Base-by-base conservation (phyloP, 2,888 invertebrate species). In the Lottia scabra region DNA sequence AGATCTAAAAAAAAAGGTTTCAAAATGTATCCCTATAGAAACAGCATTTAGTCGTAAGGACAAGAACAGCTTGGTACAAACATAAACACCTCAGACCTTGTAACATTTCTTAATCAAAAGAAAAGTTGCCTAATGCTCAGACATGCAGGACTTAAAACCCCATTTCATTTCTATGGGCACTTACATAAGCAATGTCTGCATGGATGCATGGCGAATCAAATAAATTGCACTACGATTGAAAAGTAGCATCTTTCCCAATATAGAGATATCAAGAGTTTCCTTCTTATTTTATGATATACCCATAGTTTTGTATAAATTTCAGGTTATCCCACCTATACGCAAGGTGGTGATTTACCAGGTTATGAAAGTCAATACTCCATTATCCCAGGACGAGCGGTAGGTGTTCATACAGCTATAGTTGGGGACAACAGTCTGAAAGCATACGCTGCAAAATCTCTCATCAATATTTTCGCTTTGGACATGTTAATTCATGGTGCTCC, bases 341-440 rank as follows among this genome's bases (percentile, higher is more conserved):
- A 80, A 38, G 76, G 73, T 27, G 81, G 81, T 2, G 75, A 77
- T 0, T 64, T 79, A 12, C 77, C 78, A 6, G 81, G 81, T 1
- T 78, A 77, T 63, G 75, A 81, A 65, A 56, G 76, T 27, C 70
- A 78, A 48, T 63, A 71, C 46, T 75, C 78, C 16, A 66, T 80
- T 26, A 68, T 81, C 16, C 78, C 78, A 12, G 62, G 45, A 6
- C 65, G 73, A 4, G 63, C 68, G 1, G 63, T 78, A 12, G 79
- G 76, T 2, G 75, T 77, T 15, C 80, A 67, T 72, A 64, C 75
- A 0, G 67, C 75, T 16, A 74, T 81, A 46, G 75, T 70, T 5
- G 78, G 76, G 1, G 63, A 64, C 26, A 68, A 66, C 5, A 75
- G 77, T 2, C 38, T 65, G 6, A 66, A 69, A 43, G 72, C 75